These are phyloP conservation scores for Xyrauchen texanus DNA, from an alignment of 2,113 vertebrate genomes.

Conservation along the genomic window DNA sequence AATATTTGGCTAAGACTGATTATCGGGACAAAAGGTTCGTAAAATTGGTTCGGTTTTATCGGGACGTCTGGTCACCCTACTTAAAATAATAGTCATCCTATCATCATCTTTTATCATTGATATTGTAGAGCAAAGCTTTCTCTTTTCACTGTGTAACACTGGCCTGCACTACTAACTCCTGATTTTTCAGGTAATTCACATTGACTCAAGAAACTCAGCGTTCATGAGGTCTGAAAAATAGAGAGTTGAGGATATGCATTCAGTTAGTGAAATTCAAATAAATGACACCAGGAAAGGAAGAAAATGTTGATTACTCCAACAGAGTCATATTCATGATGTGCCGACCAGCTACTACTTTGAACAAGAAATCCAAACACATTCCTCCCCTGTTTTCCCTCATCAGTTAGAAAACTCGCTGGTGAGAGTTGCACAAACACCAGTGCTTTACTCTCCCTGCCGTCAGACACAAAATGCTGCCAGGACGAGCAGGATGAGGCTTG, in stretches of 20 bases:
- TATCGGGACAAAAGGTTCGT: too few relatives aligned
- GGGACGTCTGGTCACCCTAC: too few relatives aligned
- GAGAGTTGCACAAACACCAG: constrained; percentile 63
- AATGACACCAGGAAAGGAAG: constrained; percentile 56
- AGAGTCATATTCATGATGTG: constrained; percentile 69
- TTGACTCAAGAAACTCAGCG: constrained; percentile 14
- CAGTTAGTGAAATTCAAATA: constrained; percentile 69
- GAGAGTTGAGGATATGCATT: constrained; percentile 62
- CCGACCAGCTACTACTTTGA: constrained; percentile 61
- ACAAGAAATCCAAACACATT: constrained; percentile 66
- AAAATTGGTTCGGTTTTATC: too few relatives aligned
- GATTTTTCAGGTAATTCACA: constrained; percentile 22
- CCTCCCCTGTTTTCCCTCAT: constrained; percentile 62
- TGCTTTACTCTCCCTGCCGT: constrained; percentile 46
- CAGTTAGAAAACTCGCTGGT: constrained; percentile 64
- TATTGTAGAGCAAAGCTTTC: neutral
- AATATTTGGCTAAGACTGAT: too few relatives aligned
- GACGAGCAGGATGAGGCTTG: constrained; percentile 10
- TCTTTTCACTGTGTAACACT: neutral
- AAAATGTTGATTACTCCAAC: constrained; percentile 64
- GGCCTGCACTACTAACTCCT: neutral
- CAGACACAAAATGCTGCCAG: constrained; percentile 23
- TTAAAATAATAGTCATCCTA: too few relatives aligned
- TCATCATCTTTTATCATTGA: neutral
- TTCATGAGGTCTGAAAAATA: constrained; percentile 57